Base-by-base conservation (phyloP, 1,140 invertebrate genomes). In the Phthorimaea operculella region DNA sequence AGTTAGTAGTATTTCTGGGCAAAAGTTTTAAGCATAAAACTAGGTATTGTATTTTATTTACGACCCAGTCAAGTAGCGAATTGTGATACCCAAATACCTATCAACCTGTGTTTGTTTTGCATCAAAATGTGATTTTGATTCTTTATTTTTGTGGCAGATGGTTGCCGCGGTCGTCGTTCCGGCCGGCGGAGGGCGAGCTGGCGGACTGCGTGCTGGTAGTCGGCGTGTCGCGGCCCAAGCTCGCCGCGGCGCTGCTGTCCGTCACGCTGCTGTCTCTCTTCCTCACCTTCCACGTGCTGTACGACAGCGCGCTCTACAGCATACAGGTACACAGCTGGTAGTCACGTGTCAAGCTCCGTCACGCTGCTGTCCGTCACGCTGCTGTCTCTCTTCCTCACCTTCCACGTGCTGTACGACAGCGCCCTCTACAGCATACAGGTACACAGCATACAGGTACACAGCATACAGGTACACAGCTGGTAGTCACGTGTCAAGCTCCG, bases 281-380 rank as follows among this genome's bases (percentile, higher is more conserved):
- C 79, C 89, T 94, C 68, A 93, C 92, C 52, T 93, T 93, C 80
- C 92, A 93, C 76, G 89, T 93, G 54, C 89, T 93, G 42, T 93
- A 93, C 86, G 92, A 93, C 80, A 92, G 91, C 73, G 92, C 92
- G n/a, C 87, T 93, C 11, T 93, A 92, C 76, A 93, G 90, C 70
- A 87, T 93, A 55, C 91, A 92, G 75, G 88, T 90, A 53, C 60
- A 6, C 21, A 28, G 21, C 21, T 28, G 6, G 21, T 6, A 28
- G 28, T 28, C n/a, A n/a, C n/a, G n/a, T n/a, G n/a, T n/a, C n/a
- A n/a, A n/a, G n/a, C n/a, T 94, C 87, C 64, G 90, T 91, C 66
- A 91, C 90, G 52, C 90, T 93, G 75, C 87, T 94, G 56, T 91
- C 90, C 58, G 90, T 93, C 63, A 91, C 91, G 79, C 86, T 93